Evolutionary conservation across 2,113 vertebrate species (phyloP), one percentile per base, ranked within the genome.

Genomic region (Penelope pileata): DNA sequence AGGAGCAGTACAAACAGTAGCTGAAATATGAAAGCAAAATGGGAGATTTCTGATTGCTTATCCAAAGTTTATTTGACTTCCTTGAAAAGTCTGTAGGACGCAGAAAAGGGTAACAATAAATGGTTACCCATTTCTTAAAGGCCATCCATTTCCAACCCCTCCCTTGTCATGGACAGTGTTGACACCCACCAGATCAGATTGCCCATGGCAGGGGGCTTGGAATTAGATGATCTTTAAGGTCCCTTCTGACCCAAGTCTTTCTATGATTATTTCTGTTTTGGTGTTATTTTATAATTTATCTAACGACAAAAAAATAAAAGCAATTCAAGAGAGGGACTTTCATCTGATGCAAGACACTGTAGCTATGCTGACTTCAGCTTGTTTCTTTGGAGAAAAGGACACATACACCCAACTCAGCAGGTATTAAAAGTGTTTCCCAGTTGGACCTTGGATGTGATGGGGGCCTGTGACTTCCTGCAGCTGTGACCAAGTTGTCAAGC

Each of bases 371-470:
- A 48, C 3, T 79, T 64, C 43, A 79, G 10, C 12, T n/a, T 3
- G 1, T 40, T 63, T 40, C 1, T 85, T 30, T 47, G 3, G 10
- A 30, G 16, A 3, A n/a, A 7, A 68, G 21, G 56, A 27, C 18
- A 74, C 24, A 69, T 50, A 45, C 24, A 54, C 6, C 4, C 14
- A 21, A 50, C 17, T 43, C 3, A 1, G 6, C 0, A 0, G 34
- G 32, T 45, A 1, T 26, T 21, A 26, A 16, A 5, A 38, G 16
- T 3, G 2, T 70, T 69, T 90, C 62, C n/a, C 60, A 12, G 16
- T 47, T 1, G 2, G 14, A 29, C 14, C 6, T 10, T 82, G 23
- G 48, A 48, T 16, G 26, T 40, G 13, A 47, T 7, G 38, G 10
- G 0, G 10, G 0, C 6, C 36, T 47, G 23, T 56, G 19, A 12